These are phyloP conservation scores for Melanophora roralis DNA, from an alignment of 2,888 invertebrate genomes.

Conservation along the genomic window DNA sequence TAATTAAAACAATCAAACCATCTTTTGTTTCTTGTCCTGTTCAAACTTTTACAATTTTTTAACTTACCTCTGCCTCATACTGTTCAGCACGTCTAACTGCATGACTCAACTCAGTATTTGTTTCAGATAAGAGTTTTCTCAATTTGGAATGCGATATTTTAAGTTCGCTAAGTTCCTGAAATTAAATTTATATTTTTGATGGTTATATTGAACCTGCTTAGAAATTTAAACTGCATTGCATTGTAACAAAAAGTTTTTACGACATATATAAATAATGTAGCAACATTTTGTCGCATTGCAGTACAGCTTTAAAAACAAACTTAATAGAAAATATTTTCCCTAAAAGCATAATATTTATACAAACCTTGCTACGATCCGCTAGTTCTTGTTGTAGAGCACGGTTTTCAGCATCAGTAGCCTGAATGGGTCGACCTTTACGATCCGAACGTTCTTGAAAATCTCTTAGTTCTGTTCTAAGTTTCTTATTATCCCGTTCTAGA, in stretches of 20 bases:
- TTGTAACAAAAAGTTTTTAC: no score
- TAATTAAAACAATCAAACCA: no score
- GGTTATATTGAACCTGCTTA: no score
- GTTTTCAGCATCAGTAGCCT: slow-evolving; percentile 82
- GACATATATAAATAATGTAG: no score
- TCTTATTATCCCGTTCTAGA: slow-evolving; percentile 92
- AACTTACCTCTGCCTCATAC: slow-evolving; percentile 82
- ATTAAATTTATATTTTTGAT: background rate
- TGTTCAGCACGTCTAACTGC: slow-evolving; percentile 87
- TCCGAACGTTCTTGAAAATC: slow-evolving; percentile 83
- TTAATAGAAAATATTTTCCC: background rate
- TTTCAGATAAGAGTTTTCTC: slow-evolving; percentile 88
- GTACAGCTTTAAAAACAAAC: no score
- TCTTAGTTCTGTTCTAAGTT: slow-evolving; percentile 83
- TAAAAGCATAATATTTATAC: slow-evolving; percentile 15
- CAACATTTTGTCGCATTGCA: no score
- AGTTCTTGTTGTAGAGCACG: slow-evolving; percentile 83
- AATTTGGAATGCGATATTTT: slow-evolving; percentile 85
- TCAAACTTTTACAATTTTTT: background rate
- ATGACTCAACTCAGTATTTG: slow-evolving; percentile 86
- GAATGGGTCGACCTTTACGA: slow-evolving; percentile 81
- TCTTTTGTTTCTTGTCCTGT: no score
- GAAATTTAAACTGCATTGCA: no score
- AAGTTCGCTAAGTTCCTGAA: slow-evolving; percentile 84
- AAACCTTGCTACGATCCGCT: slow-evolving; percentile 82